A percentile compares a stretch with the other conserved stretches of the same genome.
Conservation (phyloP, 2,113 vertebrate species). For the Bubo blakistoni region DNA sequence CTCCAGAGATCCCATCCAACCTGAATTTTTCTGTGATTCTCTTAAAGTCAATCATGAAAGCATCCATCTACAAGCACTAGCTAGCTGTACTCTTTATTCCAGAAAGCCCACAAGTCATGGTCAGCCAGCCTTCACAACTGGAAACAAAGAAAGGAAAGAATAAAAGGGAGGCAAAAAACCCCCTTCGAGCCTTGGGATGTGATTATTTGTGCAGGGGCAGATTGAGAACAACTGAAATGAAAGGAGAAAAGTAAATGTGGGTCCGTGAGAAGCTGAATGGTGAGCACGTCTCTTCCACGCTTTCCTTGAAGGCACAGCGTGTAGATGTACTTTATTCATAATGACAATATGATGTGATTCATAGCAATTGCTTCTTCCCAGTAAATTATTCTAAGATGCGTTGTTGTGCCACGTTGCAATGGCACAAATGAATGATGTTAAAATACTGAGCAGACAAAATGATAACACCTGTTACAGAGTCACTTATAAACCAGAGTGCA, state of each 20-base stretch:
- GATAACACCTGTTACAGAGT: slow-evolving; percentile 63
- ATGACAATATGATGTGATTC: slow-evolving; percentile 62
- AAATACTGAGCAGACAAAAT: slow-evolving; percentile 61
- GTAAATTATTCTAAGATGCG: slow-evolving; percentile 50
- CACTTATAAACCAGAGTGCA: slow-evolving; percentile 41
- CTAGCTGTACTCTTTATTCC: background rate
- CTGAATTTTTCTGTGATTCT: background rate
- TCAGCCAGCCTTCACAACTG: background rate
- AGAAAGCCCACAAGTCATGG: background rate
- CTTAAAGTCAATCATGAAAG: background rate
- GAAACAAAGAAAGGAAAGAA: slow-evolving; percentile 21
- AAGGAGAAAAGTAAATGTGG: background rate
- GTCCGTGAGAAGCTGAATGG: slow-evolving; percentile 25
- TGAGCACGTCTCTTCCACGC: background rate
- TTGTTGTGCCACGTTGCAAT: slow-evolving; percentile 47
- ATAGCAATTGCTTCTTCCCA: slow-evolving; percentile 59
- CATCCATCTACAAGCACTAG: background rate
- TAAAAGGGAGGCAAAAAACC: background rate
- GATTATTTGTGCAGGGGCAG: slow-evolving; percentile 8
- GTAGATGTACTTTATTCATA: slow-evolving; percentile 50
- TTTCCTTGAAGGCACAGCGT: background rate
- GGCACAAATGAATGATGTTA: slow-evolving; percentile 66
- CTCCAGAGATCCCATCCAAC: background rate
- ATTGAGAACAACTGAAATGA: slow-evolving; percentile 4
- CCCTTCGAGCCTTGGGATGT: background rate